These are phyloP conservation scores for Clarias pachynema DNA, from an alignment of 2,797 vertebrate species.

Conservation along the genomic window DNA sequence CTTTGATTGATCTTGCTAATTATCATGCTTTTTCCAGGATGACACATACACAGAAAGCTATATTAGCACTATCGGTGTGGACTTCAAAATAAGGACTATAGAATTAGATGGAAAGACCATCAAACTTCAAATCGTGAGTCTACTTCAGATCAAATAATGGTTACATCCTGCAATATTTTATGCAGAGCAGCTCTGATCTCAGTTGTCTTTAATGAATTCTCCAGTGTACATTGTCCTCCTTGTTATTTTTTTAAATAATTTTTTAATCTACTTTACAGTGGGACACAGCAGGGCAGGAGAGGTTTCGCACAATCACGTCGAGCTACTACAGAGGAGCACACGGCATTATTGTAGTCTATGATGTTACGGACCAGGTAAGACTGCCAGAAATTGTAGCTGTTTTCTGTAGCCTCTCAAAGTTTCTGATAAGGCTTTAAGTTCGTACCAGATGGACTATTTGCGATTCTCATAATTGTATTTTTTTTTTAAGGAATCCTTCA, in stretches of 20 bases:
- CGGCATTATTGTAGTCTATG: conserved; percentile 98
- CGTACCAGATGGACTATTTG: not conserved
- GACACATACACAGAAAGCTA: conserved; percentile 99
- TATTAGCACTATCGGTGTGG: conserved; percentile 99
- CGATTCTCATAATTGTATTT: not conserved
- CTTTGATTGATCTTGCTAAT: not conserved
- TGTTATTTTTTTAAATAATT: not conserved
- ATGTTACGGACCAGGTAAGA: conserved; percentile 96
- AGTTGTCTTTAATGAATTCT: not conserved
- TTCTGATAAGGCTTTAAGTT: not conserved
- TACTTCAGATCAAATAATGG: not conserved
- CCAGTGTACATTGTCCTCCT: not conserved
- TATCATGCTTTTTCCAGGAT: conserved; percentile 75
- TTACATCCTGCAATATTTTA: not conserved
- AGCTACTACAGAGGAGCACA: conserved; percentile 99
- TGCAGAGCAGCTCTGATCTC: not conserved
- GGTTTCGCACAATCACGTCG: conserved; percentile 97
- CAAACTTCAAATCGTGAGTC: conserved; percentile 97
- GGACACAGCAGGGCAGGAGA: conserved; percentile 97
- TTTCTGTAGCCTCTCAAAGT: not conserved
- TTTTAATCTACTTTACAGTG: conserved; percentile 74
- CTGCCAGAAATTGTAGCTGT: not conserved
- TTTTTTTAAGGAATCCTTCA: conserved; percentile 89
- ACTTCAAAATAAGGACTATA: conserved; percentile 99
- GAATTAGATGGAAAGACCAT: conserved; percentile 98